A percentile compares a stretch with the other conserved stretches of the same genome.
Evolutionary conservation across 2,888 invertebrate species (phyloP).

Genomic region (Poecilus cupreus): DNA sequence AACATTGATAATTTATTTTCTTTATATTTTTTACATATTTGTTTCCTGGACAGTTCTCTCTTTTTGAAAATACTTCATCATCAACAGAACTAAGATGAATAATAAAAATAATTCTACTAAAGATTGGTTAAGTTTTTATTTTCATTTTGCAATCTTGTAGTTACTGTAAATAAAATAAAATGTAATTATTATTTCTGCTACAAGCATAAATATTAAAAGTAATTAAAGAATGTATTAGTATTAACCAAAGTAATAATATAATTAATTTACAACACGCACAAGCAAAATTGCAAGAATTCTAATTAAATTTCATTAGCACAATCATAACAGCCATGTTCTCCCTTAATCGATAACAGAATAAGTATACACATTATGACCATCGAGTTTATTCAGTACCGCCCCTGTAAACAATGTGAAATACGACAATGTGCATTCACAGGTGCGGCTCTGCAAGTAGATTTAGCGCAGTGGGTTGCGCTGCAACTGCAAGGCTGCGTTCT

Average conservation of each 20-base stretch:
- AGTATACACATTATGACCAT: neutral
- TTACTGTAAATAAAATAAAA: neutral
- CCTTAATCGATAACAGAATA: neutral
- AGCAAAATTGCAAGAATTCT: neutral
- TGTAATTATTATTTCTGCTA: too few species aligned
- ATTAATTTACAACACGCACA: neutral
- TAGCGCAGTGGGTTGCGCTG: neutral
- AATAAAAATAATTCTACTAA: too few species aligned
- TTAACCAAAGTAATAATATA: neutral
- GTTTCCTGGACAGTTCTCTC: too few species aligned
- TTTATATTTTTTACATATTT: too few species aligned
- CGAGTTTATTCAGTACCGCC: conserved; percentile 23
- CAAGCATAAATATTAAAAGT: neutral
- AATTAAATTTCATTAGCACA: neutral
- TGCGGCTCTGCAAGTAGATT: conserved; percentile 24
- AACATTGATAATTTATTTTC: too few species aligned
- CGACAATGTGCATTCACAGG: conserved; percentile 46
- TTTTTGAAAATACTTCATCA: too few species aligned
- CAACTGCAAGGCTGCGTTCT: neutral
- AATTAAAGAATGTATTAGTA: neutral
- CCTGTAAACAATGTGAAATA: conserved; percentile 35
- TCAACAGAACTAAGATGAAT: too few species aligned
- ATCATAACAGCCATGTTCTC: neutral
- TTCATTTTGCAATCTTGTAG: too few species aligned
- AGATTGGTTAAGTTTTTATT: too few species aligned